A percentile compares a stretch with the other conserved stretches of the same genome.
Conservation (phyloP, 1,140 invertebrate species). For the Pseudomyrmex pallidus region DNA sequence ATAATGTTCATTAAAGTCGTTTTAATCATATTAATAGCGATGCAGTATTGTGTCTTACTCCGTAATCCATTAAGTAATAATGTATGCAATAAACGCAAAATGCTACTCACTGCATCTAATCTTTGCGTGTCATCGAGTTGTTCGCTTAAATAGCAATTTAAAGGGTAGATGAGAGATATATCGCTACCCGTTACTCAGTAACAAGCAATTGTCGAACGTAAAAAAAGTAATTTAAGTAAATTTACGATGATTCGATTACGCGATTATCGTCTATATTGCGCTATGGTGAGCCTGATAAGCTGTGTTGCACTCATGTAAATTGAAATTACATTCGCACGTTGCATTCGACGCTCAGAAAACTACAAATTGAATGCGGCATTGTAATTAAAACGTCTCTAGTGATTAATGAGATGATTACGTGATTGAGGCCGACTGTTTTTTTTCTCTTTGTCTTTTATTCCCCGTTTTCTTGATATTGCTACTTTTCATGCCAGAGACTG, state of each 20-base stretch:
- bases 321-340: constrained; percentile 65
- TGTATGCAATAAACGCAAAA: constrained; percentile 19
- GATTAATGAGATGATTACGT: constrained; percentile 74
- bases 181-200: background rate
- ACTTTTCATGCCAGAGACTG: background rate
- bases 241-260: constrained; percentile 13
- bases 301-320: constrained; percentile 5
- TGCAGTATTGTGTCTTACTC: constrained; percentile 15
- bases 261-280: background rate
- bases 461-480: background rate
- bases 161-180: background rate
- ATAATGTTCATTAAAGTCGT: constrained; percentile 41
- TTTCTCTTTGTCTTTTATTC: background rate
- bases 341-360: constrained; percentile 52
- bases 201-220: constrained; percentile 23
- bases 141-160: constrained; percentile 47
- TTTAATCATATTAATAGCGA: constrained; percentile 71
- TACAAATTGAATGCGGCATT: constrained; percentile 52
- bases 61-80: constrained; percentile 63
- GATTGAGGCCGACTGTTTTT: constrained; percentile 44
- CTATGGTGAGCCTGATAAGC: background rate
- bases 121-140: constrained; percentile 38
- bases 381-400: constrained; percentile 75
- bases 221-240: constrained; percentile 27
- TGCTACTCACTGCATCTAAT: constrained; percentile 24